A percentile compares a stretch with the other conserved stretches of the same genome.
These are phyloP conservation scores for Pachyrhynchus sulphureomaculatus DNA, from an alignment of 1,140 invertebrate genomes.

Conservation along the genomic window DNA sequence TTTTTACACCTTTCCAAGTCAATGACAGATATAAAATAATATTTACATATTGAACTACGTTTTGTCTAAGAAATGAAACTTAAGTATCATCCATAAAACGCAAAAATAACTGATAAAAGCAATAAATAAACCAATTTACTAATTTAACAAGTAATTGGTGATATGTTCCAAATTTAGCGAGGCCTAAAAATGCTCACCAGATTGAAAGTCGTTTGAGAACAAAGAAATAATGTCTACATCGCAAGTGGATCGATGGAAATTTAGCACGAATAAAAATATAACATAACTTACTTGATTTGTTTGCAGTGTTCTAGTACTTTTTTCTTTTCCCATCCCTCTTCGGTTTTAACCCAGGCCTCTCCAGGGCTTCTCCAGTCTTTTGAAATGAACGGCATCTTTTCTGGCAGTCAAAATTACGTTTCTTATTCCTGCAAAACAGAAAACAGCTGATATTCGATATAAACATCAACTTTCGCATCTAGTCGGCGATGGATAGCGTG, in stretches of 20 bases:
- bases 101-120: neutral
- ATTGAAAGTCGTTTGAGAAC: conserved; percentile 51
- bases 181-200: neutral
- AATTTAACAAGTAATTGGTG: neutral
- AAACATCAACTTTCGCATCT: conserved; percentile 24
- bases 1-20: too few relatives aligned
- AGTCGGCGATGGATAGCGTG: too few relatives aligned
- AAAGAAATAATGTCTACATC: conserved; percentile 52
- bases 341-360: conserved; percentile 97
- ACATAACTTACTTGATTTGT: conserved; percentile 45
- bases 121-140: neutral
- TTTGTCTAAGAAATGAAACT: neutral
- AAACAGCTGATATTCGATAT: conserved; percentile 31
- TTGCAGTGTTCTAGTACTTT: conserved; percentile 78
- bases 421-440: conserved; percentile 16
- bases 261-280: conserved; percentile 18
- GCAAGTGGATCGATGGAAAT: conserved; percentile 39
- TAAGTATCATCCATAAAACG: neutral
- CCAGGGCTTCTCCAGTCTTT: conserved; percentile 94
- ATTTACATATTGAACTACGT: too few relatives aligned
- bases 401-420: conserved; percentile 19
- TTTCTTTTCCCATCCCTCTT: conserved; percentile 94
- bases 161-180: neutral
- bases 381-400: conserved; percentile 94
- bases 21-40: too few relatives aligned